phyloP scores from a whole-genome alignment of 2,797 vertebrate genomes.

The Xiphophorus birchmanni region DNA sequence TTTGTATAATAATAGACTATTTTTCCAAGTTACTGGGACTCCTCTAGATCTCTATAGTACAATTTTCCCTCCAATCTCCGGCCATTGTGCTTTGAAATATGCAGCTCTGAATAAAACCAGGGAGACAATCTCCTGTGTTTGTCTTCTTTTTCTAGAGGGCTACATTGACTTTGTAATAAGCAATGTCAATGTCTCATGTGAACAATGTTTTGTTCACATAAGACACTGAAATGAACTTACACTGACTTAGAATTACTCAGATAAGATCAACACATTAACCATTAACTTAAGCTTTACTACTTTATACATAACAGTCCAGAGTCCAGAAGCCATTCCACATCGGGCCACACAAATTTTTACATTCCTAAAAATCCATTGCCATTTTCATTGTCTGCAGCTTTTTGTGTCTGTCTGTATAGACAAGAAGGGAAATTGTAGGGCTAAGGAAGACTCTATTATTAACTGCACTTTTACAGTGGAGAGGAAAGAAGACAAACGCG shows the following conservation, averaged over 20 bases:
- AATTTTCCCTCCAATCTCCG: not conserved
- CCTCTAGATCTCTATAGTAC: not conserved
- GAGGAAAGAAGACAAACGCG: constrained; percentile 24
- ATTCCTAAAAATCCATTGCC: not conserved
- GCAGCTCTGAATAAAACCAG: not conserved
- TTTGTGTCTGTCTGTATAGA: constrained; percentile 33
- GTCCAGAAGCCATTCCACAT: not conserved
- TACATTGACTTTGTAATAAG: not conserved
- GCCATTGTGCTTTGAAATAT: not conserved
- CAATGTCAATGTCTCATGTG: not conserved
- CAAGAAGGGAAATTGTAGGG: constrained; percentile 55
- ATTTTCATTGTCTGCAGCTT: constrained; percentile 14
- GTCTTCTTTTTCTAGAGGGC: not conserved
- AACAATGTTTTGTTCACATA: not conserved
- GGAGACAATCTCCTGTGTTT: not conserved
- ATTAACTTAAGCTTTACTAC: not conserved
- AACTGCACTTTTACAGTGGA: constrained; percentile 46
- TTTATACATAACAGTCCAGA: not conserved
- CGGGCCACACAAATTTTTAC: not conserved
- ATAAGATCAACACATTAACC: not conserved
- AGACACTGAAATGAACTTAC: not conserved
- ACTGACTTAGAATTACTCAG: not conserved
- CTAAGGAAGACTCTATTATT: constrained; percentile 55
- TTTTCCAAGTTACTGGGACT: not conserved
- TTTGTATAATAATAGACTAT: not conserved